Conservation (phyloP, 2,113 vertebrate genomes). For the Alligator sinensis region DNA sequence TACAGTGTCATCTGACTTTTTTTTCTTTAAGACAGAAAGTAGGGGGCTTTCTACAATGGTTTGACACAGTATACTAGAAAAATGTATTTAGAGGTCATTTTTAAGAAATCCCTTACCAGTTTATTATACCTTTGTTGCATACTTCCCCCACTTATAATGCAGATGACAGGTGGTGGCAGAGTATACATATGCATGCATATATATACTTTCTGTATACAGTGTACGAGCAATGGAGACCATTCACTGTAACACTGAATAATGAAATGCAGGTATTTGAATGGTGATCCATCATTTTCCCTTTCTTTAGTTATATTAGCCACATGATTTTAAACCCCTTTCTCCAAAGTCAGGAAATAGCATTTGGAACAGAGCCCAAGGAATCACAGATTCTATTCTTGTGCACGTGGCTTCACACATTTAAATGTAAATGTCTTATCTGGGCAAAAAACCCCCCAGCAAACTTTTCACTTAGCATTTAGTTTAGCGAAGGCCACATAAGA, state of each 20-base stretch:
- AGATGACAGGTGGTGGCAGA: rapidly evolving
- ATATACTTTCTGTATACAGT: neutral
- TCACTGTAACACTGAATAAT: neutral
- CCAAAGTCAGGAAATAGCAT: neutral
- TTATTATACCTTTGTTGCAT: neutral
- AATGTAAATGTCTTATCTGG: neutral
- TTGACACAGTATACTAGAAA: neutral
- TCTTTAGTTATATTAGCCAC: neutral
- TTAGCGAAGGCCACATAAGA: neutral
- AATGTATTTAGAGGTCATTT: neutral
- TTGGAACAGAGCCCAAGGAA: neutral
- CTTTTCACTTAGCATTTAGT: constrained; percentile 31
- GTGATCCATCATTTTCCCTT: neutral
- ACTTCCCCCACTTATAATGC: neutral
- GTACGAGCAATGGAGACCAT: neutral
- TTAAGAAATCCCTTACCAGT: neutral
- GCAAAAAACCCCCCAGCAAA: neutral
- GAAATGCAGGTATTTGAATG: neutral
- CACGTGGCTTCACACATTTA: neutral
- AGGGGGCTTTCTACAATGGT: neutral
- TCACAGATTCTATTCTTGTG: neutral
- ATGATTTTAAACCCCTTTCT: neutral
- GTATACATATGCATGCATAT: neutral
- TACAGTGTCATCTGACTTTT: neutral
- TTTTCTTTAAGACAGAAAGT: neutral